phyloP scores from a whole-genome alignment of 2,797 vertebrate genomes.

The Gila robusta region DNA sequence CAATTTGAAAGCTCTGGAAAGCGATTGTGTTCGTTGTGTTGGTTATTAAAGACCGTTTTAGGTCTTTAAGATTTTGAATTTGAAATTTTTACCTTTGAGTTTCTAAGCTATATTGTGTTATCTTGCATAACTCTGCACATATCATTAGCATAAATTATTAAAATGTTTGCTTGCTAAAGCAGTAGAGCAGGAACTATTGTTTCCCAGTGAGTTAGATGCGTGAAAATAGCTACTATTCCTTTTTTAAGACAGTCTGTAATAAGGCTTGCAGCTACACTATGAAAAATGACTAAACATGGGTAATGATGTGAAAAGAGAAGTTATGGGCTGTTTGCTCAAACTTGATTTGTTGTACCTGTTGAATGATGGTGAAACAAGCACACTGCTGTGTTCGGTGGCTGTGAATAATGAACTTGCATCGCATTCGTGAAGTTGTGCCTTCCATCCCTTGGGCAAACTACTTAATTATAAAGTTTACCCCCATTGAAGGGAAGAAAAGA shows the following conservation, averaged over 20 bases:
- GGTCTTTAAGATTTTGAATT: neutral
- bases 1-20: neutral
- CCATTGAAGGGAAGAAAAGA: constrained; percentile 35
- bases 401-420: constrained; percentile 40
- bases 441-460: constrained; percentile 7
- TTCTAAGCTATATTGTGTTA: neutral
- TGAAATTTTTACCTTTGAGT: neutral
- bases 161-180: neutral
- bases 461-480: constrained; percentile 36
- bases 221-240: constrained; percentile 26
- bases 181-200: neutral
- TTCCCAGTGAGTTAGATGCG: constrained; percentile 1
- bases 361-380: constrained; percentile 17
- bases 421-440: constrained; percentile 7
- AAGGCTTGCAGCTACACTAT: constrained; percentile 38
- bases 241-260: constrained; percentile 20
- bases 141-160: constrained; percentile 24
- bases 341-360: constrained; percentile 51
- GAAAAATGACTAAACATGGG: constrained; percentile 32
- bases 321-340: constrained; percentile 21
- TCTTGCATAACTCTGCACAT: neutral
- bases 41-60: neutral
- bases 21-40: neutral
- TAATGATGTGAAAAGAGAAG: constrained; percentile 34
- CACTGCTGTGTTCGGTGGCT: constrained; percentile 27